Evolutionary conservation across 2,888 invertebrate species (phyloP).

Genomic region (Phengaris alcon): DNA sequence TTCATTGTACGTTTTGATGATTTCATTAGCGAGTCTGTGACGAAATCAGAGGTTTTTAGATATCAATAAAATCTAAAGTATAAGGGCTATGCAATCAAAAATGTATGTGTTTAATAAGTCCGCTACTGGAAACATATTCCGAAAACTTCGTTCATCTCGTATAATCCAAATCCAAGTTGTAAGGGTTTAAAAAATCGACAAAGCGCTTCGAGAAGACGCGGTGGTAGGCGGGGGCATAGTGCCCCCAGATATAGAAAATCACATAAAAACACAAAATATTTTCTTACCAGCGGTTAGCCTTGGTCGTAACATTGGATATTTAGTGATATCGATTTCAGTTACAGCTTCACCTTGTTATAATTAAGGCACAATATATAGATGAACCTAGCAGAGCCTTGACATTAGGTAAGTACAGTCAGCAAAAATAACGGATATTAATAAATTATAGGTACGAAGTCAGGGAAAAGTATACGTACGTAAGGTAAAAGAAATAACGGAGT

Average conservation of each 20-base stretch:
- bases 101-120: no score
- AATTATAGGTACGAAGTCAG: not conserved
- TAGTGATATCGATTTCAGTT: conserved; percentile 16
- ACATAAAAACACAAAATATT: not conserved
- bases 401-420: not conserved
- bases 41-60: no score
- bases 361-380: conserved; percentile 11
- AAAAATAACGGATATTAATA: not conserved
- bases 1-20: no score
- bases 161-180: no score
- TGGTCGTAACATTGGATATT: conserved; percentile 4
- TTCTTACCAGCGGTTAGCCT: not conserved
- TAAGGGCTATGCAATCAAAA: no score
- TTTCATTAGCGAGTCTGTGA: no score
- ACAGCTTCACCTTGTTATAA: conserved; percentile 20
- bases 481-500: not conserved
- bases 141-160: no score
- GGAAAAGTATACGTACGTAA: not conserved
- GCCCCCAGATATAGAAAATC: not conserved
- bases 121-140: no score
- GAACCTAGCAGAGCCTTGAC: conserved; percentile 9
- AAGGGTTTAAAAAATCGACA: no score
- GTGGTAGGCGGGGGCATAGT: no score
- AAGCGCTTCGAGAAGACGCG: no score
- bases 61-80: no score